Evolutionary conservation across 2,797 vertebrate genomes (phyloP).

Genomic region (Myoxocephalus aenaeus): DNA sequence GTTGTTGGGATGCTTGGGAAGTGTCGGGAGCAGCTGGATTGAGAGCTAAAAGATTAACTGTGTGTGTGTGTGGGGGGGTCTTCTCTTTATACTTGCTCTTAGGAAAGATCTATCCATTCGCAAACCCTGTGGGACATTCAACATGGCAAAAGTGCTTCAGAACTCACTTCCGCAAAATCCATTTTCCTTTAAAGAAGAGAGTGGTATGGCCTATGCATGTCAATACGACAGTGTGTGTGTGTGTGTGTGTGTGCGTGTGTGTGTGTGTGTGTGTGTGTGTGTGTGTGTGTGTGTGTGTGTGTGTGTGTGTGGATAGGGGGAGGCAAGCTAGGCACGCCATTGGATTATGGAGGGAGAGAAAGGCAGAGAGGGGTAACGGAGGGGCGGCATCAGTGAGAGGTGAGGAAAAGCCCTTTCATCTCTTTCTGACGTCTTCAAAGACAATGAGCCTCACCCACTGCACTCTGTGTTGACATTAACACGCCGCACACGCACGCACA

Average conservation of each 20-base stretch:
- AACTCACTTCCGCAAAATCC: conserved; percentile 73
- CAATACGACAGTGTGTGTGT: conserved; percentile 66
- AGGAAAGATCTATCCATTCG: conserved; percentile 54
- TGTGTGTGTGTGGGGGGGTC: conserved; percentile 12
- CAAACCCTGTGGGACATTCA: conserved; percentile 62
- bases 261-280: no score
- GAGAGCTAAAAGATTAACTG: conserved; percentile 36
- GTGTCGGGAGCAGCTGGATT: conserved; percentile 19
- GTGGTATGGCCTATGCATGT: conserved; percentile 66
- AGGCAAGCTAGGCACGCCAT: conserved; percentile 37
- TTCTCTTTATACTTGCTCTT: conserved; percentile 53
- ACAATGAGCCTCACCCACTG: conserved; percentile 77
- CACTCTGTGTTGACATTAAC: conserved; percentile 72
- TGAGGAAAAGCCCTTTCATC: conserved; percentile 80
- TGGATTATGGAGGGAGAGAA: conserved; percentile 58
- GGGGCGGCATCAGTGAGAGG: conserved; percentile 57
- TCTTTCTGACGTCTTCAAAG: conserved; percentile 82
- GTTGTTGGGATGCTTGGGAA: conserved; percentile 14
- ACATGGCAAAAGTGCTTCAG: conserved; percentile 67
- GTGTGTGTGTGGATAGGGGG: conserved; percentile 50
- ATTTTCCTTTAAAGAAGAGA: conserved; percentile 75
- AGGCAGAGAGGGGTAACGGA: conserved; percentile 57
- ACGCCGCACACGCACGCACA: conserved; percentile 42
- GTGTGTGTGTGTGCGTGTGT: conserved; percentile 51
- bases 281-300: no score